Conservation (phyloP, 2,797 vertebrate genomes). For the Intellagama lesueurii region DNA sequence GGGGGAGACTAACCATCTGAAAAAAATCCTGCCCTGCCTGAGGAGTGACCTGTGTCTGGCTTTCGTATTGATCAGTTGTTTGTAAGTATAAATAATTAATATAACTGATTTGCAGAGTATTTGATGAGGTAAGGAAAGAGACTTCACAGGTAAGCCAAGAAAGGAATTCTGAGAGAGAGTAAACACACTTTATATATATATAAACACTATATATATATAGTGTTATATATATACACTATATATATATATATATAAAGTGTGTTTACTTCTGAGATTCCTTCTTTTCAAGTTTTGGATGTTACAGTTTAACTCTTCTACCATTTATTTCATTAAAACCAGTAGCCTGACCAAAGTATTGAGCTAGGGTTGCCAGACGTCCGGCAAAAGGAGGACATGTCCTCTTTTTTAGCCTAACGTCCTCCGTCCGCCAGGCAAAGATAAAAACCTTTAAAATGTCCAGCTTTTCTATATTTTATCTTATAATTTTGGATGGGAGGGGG, state of each 20-base stretch:
- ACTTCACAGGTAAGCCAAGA: neutral
- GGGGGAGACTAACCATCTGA: neutral
- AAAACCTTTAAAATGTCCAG: no score
- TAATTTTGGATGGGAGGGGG: no score
- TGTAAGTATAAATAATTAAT: slow-evolving; percentile 7
- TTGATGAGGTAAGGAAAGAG: neutral
- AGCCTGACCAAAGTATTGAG: neutral
- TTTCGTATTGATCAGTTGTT: neutral
- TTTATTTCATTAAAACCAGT: slow-evolving; percentile 12
- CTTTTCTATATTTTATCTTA: no score
- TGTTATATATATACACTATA: no score
- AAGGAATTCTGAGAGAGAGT: neutral
- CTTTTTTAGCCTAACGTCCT: no score
- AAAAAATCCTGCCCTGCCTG: neutral
- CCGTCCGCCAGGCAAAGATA: no score
- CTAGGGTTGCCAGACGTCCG: no score
- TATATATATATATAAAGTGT: no score
- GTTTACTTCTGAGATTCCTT: slow-evolving; percentile 6
- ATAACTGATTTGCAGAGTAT: neutral
- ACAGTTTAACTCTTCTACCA: neutral
- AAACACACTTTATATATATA: no score
- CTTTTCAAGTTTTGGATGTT: slow-evolving; percentile 9
- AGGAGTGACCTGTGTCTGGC: neutral
- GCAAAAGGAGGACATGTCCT: no score
- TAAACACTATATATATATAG: no score